phyloP scores from a whole-genome alignment of 2,888 invertebrate genomes.

The Zelleria hepariella region DNA sequence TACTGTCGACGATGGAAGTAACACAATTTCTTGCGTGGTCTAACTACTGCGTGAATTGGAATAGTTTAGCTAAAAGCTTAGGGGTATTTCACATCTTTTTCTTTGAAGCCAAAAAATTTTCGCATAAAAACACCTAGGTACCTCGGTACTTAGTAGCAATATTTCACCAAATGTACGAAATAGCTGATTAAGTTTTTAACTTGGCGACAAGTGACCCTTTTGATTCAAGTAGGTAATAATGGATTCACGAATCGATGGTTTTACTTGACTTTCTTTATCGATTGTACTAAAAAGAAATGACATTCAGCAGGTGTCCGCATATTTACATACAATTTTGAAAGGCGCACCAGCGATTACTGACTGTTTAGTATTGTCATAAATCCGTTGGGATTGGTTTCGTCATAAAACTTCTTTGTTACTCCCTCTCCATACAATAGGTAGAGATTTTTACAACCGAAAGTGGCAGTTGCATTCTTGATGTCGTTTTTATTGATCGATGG shows the following conservation, averaged over 20 bases:
- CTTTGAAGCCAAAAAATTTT: no score
- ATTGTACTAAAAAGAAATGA: constrained; percentile 11
- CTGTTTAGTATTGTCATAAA: constrained; percentile 36
- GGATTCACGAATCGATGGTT: not conserved
- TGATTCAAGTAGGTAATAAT: not conserved
- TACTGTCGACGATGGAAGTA: not conserved
- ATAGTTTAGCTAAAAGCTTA: no score
- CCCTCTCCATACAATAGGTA: not conserved
- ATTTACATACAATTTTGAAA: constrained; percentile 70
- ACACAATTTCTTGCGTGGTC: not conserved
- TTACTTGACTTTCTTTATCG: not conserved
- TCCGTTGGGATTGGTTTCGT: constrained; percentile 46
- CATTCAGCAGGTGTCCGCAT: constrained; percentile 68
- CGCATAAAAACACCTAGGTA: no score
- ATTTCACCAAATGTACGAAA: no score
- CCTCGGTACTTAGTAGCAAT: no score
- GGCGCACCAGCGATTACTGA: constrained; percentile 46
- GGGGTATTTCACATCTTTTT: no score
- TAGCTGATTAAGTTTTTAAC: not conserved
- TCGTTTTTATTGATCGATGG: not conserved
- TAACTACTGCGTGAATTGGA: no score
- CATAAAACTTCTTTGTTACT: constrained; percentile 17
- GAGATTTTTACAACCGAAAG: not conserved
- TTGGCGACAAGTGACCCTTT: not conserved
- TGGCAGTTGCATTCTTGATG: not conserved